These are phyloP conservation scores for Lycorma delicatula DNA, from an alignment of 1,140 invertebrate genomes.

Conservation along the genomic window DNA sequence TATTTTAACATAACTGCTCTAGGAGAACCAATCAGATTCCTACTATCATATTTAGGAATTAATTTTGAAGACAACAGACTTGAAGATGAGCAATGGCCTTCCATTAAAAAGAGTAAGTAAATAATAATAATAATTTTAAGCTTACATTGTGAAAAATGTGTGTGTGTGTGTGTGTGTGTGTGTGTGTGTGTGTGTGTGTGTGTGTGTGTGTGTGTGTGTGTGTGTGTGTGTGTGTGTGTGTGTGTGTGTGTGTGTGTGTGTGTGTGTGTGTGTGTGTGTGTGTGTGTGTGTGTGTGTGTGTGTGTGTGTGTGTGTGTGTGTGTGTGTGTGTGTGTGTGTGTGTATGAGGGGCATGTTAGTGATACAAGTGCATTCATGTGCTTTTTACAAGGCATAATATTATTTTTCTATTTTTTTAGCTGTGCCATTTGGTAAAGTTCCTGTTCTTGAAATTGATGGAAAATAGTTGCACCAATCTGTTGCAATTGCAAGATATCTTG, in stretches of 20 bases:
- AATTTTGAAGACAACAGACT: slow-evolving; percentile 46
- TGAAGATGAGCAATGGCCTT: slow-evolving; percentile 11
- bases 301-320: not conserved
- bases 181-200: not conserved
- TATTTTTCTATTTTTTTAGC: slow-evolving; percentile 30
- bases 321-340: not conserved
- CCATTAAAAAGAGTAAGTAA: slow-evolving; percentile 24
- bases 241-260: not conserved
- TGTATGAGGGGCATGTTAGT: too few relatives aligned
- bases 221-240: not conserved
- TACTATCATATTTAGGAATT: slow-evolving; percentile 46
- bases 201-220: not conserved
- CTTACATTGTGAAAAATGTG: too few relatives aligned
- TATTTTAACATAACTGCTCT: slow-evolving; percentile 53
- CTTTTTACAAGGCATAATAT: too few relatives aligned
- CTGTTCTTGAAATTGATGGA: slow-evolving; percentile 47
- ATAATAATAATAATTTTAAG: too few relatives aligned
- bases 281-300: not conserved
- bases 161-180: not conserved
- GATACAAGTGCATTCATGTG: too few relatives aligned
- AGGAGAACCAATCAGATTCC: slow-evolving; percentile 48
- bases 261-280: not conserved
- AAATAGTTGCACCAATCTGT: slow-evolving; percentile 41
- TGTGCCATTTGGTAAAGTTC: slow-evolving; percentile 46
- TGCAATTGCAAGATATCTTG: slow-evolving; percentile 46